phyloP scores from a whole-genome alignment of 1,140 invertebrate genomes.

The Sminthurinus signatus region DNA sequence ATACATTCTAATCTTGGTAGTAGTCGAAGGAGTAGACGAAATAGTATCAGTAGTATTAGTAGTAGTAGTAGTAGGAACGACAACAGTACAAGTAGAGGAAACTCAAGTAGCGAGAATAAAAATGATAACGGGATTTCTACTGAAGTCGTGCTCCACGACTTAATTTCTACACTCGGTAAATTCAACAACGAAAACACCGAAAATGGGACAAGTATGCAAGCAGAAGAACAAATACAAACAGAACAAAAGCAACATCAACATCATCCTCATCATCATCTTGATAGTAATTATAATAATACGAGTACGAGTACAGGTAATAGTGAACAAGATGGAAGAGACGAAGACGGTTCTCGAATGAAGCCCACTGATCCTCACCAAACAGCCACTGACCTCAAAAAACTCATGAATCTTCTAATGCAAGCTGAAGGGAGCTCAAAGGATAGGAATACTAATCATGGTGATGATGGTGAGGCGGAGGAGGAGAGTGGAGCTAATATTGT shows the following conservation, averaged over 20 bases:
- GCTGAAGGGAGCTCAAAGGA: constrained; percentile 21
- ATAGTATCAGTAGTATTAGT: neutral
- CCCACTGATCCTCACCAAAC: constrained; percentile 36
- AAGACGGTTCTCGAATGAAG: constrained; percentile 21
- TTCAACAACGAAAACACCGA: constrained; percentile 15
- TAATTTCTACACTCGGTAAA: constrained; percentile 28
- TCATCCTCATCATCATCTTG: too few species aligned
- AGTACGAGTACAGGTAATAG: neutral
- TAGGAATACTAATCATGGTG: too few species aligned
- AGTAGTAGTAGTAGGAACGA: neutral
- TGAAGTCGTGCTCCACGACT: constrained; percentile 36
- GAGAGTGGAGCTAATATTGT: constrained; percentile 35
- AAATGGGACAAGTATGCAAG: constrained; percentile 13
- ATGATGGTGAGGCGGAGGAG: constrained; percentile 7
- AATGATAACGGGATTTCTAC: neutral
- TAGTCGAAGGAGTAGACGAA: neutral
- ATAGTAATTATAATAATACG: too few species aligned
- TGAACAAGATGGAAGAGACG: constrained; percentile 1
- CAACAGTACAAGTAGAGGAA: neutral
- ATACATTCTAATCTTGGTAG: too few species aligned
- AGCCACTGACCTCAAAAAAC: constrained; percentile 37
- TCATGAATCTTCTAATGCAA: constrained; percentile 34
- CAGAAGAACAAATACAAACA: neutral
- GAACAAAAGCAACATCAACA: too few species aligned
- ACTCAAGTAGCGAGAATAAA: neutral